Evolutionary conservation across 2,888 invertebrate genomes (phyloP).

Genomic region (Rhingia campestris): DNA sequence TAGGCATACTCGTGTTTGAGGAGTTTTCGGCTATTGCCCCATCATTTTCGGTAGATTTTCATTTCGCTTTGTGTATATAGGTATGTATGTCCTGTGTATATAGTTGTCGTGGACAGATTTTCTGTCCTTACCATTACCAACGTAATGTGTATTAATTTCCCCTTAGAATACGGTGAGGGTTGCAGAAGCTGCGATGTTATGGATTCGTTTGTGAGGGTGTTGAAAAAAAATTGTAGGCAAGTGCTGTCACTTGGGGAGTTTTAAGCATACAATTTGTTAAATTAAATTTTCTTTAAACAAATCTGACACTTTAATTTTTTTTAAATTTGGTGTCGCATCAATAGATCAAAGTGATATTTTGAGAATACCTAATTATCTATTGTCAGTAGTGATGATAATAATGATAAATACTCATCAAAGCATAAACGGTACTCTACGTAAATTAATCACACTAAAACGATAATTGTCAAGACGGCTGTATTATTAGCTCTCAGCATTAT

Average conservation of each 20-base stretch:
- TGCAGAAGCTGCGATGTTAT: background rate
- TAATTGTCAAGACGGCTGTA: too few species aligned
- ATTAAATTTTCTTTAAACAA: slow-evolving; percentile 18
- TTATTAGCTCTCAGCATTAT: too few species aligned
- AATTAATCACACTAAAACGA: too few species aligned
- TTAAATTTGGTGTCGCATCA: slow-evolving; percentile 15
- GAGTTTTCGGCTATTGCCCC: slow-evolving; percentile 41
- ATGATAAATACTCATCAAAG: slow-evolving; percentile 3
- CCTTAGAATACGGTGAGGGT: slow-evolving; percentile 34
- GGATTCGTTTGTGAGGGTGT: slow-evolving; percentile 10
- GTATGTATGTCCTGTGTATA: too few species aligned
- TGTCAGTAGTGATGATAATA: background rate
- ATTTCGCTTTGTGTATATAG: slow-evolving; percentile 8
- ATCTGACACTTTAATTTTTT: slow-evolving; percentile 46
- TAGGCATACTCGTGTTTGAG: slow-evolving; percentile 44
- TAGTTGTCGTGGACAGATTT: background rate
- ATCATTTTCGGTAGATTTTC: slow-evolving; percentile 29
- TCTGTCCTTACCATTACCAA: background rate
- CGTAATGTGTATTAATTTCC: slow-evolving; percentile 57
- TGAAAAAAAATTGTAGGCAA: slow-evolving; percentile 15
- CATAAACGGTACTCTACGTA: too few species aligned
- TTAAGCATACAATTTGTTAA: slow-evolving; percentile 7
- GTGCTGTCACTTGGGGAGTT: slow-evolving; percentile 19
- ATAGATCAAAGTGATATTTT: slow-evolving; percentile 32
- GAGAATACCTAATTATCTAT: background rate